These are phyloP conservation scores for Rhizoglyphus robini DNA, from an alignment of 1,140 invertebrate species.

Conservation along the genomic window DNA sequence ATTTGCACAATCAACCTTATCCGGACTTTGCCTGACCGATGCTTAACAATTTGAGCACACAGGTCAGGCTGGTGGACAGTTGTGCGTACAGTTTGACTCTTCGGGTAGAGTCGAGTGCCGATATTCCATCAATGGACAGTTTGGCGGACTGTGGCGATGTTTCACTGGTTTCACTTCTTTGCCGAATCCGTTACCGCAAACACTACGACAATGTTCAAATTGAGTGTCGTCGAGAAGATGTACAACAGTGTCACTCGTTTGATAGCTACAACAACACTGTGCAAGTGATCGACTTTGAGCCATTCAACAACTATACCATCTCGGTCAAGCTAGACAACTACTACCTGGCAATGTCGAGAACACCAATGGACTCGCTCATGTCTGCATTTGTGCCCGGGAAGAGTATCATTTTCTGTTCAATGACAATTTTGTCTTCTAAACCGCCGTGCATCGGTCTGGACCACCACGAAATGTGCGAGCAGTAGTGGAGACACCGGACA, in stretches of 20 bases:
- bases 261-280: conserved; percentile 38
- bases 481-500: conserved; percentile 50
- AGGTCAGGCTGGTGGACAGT: conserved; percentile 34
- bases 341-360: conserved; percentile 44
- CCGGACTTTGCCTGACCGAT: conserved; percentile 52
- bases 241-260: conserved; percentile 27
- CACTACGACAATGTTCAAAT: conserved; percentile 12
- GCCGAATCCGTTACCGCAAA: conserved; percentile 48
- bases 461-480: conserved; percentile 53
- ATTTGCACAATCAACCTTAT: conserved; percentile 54
- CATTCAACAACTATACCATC: conserved; percentile 62
- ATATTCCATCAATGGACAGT: too few species aligned
- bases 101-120: too few species aligned
- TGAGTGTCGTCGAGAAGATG: conserved; percentile 2
- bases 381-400: not conserved
- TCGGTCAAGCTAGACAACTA: conserved; percentile 56
- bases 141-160: not conserved
- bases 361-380: not conserved
- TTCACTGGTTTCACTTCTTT: conserved; percentile 39
- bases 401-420: not conserved
- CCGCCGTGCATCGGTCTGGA: conserved; percentile 39
- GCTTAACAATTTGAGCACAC: conserved; percentile 40
- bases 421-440: not conserved
- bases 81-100: conserved; percentile 49
- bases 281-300: conserved; percentile 47